Percentiles rank a stretch among this genome's conserved stretches.
Conservation (phyloP, 2,797 vertebrate genomes). For the Darevskia nairensis region DNA sequence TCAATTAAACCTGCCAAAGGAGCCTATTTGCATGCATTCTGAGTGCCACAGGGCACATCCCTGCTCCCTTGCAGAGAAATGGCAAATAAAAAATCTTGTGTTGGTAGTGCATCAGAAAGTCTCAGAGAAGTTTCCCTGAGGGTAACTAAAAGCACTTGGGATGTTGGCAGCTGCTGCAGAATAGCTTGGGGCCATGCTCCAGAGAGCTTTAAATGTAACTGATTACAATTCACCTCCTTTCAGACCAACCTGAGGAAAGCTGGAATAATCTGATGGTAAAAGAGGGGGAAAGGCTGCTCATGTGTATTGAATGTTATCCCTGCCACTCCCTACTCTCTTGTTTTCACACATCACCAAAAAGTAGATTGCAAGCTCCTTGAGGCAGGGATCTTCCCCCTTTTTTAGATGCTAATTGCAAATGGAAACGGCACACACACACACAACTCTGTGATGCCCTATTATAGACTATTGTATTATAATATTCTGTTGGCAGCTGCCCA, state of each 20-base stretch:
- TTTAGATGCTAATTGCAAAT: too few species aligned
- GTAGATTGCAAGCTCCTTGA: neutral
- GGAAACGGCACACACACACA: too few species aligned
- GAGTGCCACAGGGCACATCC: neutral
- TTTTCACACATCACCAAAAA: neutral
- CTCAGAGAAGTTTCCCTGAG: constrained; percentile 27
- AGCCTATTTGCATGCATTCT: constrained; percentile 3
- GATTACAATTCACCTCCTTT: constrained; percentile 63
- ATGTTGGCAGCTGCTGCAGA: constrained; percentile 28
- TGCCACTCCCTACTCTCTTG: neutral
- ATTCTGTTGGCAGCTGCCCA: too few species aligned
- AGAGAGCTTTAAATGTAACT: constrained; percentile 64
- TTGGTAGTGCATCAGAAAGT: constrained; percentile 1
- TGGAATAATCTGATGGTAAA: neutral
- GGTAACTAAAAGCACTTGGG: constrained; percentile 14
- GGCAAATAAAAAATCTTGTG: neutral
- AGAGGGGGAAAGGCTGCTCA: neutral
- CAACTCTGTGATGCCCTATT: too few species aligned
- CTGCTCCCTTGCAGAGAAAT: too few species aligned
- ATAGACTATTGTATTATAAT: too few species aligned
- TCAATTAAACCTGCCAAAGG: neutral
- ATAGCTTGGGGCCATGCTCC: constrained; percentile 59
- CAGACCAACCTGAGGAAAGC: neutral
- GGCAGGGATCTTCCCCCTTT: too few species aligned
- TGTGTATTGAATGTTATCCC: neutral